A percentile compares a stretch with the other conserved stretches of the same genome.
phyloP scores from a whole-genome alignment of 1,140 invertebrate species.

The Oryctes rhinoceros region DNA sequence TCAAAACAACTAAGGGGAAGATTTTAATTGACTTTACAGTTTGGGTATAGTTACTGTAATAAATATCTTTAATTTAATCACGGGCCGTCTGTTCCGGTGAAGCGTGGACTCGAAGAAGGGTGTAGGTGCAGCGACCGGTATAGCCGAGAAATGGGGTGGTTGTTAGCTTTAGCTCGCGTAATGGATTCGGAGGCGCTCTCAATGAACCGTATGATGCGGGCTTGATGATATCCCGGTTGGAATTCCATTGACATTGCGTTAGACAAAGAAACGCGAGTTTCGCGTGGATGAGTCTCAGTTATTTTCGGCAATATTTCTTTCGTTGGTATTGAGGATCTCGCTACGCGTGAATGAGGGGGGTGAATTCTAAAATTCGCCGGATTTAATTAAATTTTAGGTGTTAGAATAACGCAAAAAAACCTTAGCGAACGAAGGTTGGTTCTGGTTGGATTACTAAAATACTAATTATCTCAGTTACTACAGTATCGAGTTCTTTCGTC shows the following conservation, averaged over 20 bases:
- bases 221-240: conserved; percentile 7
- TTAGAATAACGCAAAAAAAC: too few relatives aligned
- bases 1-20: conserved; percentile 42
- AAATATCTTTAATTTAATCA: conserved; percentile 45
- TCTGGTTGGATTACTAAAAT: too few relatives aligned
- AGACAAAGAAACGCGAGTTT: conserved; percentile 19
- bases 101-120: conserved; percentile 26
- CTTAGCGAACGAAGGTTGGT: too few relatives aligned
- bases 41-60: conserved; percentile 40
- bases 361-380: too few relatives aligned
- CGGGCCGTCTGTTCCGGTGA: conserved; percentile 38
- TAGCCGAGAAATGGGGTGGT: neutral
- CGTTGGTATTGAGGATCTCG: too few relatives aligned
- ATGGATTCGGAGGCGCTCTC: conserved; percentile 16
- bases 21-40: conserved; percentile 46
- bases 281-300: neutral
- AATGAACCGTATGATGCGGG: conserved; percentile 24
- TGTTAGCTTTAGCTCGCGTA: neutral
- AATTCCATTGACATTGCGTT: conserved; percentile 19
- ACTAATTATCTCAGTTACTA: too few relatives aligned
- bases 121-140: neutral
- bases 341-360: too few relatives aligned
- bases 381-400: too few relatives aligned
- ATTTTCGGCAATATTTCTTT: too few relatives aligned
- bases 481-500: too few relatives aligned